These are phyloP conservation scores for Hybognathus amarus DNA, from an alignment of 2,797 vertebrate genomes.

Conservation along the genomic window DNA sequence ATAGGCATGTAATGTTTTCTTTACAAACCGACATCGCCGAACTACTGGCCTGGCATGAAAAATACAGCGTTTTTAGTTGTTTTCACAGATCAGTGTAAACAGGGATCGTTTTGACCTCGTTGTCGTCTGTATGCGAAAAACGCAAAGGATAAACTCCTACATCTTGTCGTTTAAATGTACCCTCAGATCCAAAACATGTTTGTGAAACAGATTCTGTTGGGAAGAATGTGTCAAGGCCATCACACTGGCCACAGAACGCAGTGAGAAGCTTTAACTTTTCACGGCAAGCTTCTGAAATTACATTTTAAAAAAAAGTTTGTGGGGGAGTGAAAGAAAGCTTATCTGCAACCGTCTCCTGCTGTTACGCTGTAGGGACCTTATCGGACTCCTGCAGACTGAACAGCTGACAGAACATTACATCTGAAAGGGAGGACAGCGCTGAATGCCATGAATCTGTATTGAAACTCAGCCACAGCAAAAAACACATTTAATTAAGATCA, in stretches of 20 bases:
- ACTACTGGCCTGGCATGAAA: too few species aligned
- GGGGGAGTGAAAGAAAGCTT: constrained; percentile 28
- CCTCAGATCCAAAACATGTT: constrained; percentile 24
- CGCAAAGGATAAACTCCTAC: too few species aligned
- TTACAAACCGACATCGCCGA: too few species aligned
- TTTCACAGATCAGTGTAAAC: neutral
- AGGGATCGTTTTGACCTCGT: neutral
- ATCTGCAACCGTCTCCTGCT: constrained; percentile 22
- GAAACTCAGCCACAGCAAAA: neutral
- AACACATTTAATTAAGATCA: neutral
- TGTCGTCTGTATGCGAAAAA: neutral
- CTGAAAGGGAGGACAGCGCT: neutral
- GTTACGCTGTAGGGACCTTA: constrained; percentile 14
- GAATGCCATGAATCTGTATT: neutral
- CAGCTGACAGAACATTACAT: constrained; percentile 14
- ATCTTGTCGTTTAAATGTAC: neutral
- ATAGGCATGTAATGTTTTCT: too few species aligned
- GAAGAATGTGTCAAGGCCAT: constrained; percentile 32
- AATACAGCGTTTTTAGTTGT: neutral
- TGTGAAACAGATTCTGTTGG: constrained; percentile 23
- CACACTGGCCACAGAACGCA: neutral
- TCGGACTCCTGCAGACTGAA: constrained; percentile 16
- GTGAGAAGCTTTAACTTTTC: constrained; percentile 3
- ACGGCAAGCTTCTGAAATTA: constrained; percentile 1
- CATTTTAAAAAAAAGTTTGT: neutral